Conservation (phyloP, 2,888 invertebrate species). For the Uloborus plumipes region DNA sequence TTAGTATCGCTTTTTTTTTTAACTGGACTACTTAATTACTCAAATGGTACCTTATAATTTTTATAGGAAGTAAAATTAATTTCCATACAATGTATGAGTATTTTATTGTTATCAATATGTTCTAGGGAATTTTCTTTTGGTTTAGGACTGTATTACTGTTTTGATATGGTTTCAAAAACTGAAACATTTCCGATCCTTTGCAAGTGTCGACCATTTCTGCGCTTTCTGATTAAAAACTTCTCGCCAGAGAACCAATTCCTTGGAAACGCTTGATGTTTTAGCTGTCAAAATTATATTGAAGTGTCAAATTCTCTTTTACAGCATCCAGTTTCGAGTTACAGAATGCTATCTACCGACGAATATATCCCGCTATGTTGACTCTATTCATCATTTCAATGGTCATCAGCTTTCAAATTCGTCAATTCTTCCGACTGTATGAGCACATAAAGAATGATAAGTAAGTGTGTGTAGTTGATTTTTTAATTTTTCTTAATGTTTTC, state of each 20-base stretch:
- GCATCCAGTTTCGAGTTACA: constrained; percentile 73
- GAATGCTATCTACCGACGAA: constrained; percentile 84
- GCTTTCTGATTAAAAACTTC: no score
- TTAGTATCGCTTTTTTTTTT: no score
- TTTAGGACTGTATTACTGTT: no score
- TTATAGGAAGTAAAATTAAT: no score
- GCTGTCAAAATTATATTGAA: background rate
- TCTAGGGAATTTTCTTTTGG: no score
- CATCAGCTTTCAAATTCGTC: constrained; percentile 87
- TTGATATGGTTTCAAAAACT: no score
- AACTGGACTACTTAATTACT: no score
- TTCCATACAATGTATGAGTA: no score
- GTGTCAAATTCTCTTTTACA: constrained; percentile 65
- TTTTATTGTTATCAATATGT: no score
- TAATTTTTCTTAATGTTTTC: background rate
- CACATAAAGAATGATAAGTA: constrained; percentile 99
- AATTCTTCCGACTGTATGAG: constrained; percentile 94
- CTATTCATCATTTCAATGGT: constrained; percentile 79
- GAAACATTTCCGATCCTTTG: no score
- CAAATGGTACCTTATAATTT: no score
- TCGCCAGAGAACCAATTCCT: background rate
- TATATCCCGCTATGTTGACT: constrained; percentile 90
- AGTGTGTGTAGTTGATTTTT: constrained; percentile 65
- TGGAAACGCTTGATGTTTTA: background rate
- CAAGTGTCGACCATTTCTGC: no score